Base-by-base conservation (phyloP, 37 sponge, comb jelly and placozoan genomes). In the Tethya wilhelma region DNA sequence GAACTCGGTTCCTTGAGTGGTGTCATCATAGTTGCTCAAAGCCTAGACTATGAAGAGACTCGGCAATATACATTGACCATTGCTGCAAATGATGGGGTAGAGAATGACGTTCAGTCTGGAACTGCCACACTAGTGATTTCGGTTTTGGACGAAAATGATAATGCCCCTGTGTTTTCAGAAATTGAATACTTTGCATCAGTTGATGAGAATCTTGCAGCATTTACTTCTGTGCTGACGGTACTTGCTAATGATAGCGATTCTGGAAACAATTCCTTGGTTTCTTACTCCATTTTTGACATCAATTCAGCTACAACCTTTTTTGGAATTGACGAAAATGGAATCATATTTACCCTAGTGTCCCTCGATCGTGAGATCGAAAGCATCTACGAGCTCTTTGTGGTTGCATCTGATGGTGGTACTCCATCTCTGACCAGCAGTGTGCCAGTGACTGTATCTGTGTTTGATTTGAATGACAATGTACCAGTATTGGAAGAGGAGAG, bases 141-240 rank as follows among this genome's bases (percentile, higher is more conserved):
- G 32, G 79, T 95, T 8, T 0, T 60, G 6, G 90, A 95, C 74
- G 83, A 81, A 9, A 95, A 95, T 53, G 92, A 91, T 65, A 89
- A 92, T 44, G 59, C 79, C 11, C 96, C 96, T 73, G 38, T 71
- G 42, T 93, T 93, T 71, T 38, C 67, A 3, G 25, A 55, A 6
- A 29, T 22, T 0, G 55, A 37, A 25, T 68, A 63, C 36, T 64
- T 58, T 37, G 82, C 29, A 2, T 62, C 77, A 4, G 38, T 85
- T 8, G 12, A 37, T 25, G 91, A 90, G 38, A 78, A 85, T 75
- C 31, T 36, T 36, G 31, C 58, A 1, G 41, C 58, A 20, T 30
- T 28, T 1, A 63, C 71, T 2, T 22, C 37, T 2, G 64, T 86
- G 22, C 46, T 77, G 22, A 84, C n/a, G 22, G 59, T 60, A 17